A percentile compares a stretch with the other conserved stretches of the same genome.
Evolutionary conservation across 2,113 vertebrate genomes (phyloP).

Genomic region (Clarias macrocephalus): DNA sequence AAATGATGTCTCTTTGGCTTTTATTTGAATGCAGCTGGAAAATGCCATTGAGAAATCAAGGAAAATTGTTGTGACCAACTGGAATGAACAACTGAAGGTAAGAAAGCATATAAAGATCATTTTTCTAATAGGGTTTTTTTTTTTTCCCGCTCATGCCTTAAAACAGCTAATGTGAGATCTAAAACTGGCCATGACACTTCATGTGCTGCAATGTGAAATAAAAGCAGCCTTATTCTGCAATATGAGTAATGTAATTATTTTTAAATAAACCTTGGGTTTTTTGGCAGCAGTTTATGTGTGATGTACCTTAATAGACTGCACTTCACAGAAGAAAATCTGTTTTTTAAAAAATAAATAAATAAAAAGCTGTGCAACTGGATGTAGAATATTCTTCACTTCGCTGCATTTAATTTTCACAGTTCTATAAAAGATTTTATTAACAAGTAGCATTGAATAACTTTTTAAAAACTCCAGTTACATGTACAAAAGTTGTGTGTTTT

Average conservation of each 20-base stretch:
- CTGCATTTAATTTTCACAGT: neutral
- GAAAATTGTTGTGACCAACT: conserved; percentile 77
- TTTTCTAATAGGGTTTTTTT: neutral
- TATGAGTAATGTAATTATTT: neutral
- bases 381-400: neutral
- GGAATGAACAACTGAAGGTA: conserved; percentile 83
- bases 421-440: neutral
- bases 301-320: neutral
- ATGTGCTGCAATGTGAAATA: neutral
- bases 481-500: neutral
- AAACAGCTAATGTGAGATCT: neutral
- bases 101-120: conserved; percentile 9
- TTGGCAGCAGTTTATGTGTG: neutral
- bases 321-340: neutral
- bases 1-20: neutral
- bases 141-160: neutral
- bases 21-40: conserved; percentile 70
- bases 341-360: no score
- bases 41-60: conserved; percentile 75
- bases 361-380: no score
- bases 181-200: neutral
- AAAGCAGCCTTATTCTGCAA: neutral
- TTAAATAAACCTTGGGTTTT: neutral
- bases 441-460: neutral
- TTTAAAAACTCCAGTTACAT: conserved; percentile 25